These are phyloP conservation scores for Thunnus albacares DNA, from an alignment of 2,797 vertebrate genomes.

Conservation along the genomic window DNA sequence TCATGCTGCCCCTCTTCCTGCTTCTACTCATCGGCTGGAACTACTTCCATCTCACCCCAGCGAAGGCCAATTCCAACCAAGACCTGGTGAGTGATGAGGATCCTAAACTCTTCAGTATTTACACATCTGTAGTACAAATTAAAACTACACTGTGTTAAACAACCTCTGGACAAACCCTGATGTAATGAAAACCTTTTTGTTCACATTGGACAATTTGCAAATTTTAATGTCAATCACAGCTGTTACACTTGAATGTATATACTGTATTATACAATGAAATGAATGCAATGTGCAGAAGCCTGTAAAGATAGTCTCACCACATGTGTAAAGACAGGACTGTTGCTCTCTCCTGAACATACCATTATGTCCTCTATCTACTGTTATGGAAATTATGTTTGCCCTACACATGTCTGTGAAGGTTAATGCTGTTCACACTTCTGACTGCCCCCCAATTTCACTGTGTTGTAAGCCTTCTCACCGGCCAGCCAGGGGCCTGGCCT, in stretches of 20 bases:
- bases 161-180: slow-evolving; percentile 14
- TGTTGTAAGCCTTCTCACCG: slow-evolving; percentile 72
- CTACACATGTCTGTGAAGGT: slow-evolving; percentile 78
- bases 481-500: slow-evolving; percentile 67
- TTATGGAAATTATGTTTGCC: slow-evolving; percentile 73
- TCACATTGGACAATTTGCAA: slow-evolving; percentile 8
- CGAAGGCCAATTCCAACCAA: slow-evolving; percentile 86
- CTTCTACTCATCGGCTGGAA: slow-evolving; percentile 93
- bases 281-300: no score
- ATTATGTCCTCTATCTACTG: slow-evolving; percentile 49
- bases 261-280: not conserved
- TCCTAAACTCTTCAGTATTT: slow-evolving; percentile 14
- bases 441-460: slow-evolving; percentile 78
- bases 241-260: slow-evolving; percentile 1
- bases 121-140: slow-evolving; percentile 23
- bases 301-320: slow-evolving; percentile 23
- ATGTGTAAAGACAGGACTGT: slow-evolving; percentile 33
- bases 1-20: slow-evolving; percentile 96
- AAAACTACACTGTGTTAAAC: slow-evolving; percentile 26
- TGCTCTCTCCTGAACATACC: slow-evolving; percentile 21
- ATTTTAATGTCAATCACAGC: slow-evolving; percentile 30
- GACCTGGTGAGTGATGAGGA: slow-evolving; percentile 90
- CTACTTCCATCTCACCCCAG: slow-evolving; percentile 87
- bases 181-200: slow-evolving; percentile 23
- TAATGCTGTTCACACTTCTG: slow-evolving; percentile 81